phyloP scores from a whole-genome alignment of 2,888 invertebrate species.

The Poecilobothrus nobilitatus region DNA sequence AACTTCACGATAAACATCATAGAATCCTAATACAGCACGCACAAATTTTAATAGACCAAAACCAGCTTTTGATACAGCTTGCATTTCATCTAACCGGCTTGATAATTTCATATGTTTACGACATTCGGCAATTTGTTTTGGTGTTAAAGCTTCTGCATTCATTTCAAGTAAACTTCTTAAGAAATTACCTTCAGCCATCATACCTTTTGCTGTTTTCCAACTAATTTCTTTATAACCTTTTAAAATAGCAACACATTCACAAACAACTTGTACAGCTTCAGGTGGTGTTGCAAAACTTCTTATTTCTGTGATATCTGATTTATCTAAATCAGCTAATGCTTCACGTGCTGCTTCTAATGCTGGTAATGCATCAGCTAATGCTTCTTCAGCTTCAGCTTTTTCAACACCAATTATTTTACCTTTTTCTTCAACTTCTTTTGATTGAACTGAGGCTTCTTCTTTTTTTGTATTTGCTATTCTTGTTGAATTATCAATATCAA shows the following conservation, averaged over 20 bases:
- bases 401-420: constrained; percentile 70
- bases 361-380: constrained; percentile 72
- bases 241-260: constrained; percentile 82
- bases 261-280: constrained; percentile 79
- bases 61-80: constrained; percentile 74
- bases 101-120: constrained; percentile 63
- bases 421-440: constrained; percentile 73
- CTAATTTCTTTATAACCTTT: constrained; percentile 74
- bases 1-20: constrained; percentile 75
- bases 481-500: constrained; percentile 66
- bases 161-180: constrained; percentile 71
- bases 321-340: constrained; percentile 75
- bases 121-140: constrained; percentile 59
- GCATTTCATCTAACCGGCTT: constrained; percentile 74
- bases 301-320: constrained; percentile 86
- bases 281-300: constrained; percentile 87
- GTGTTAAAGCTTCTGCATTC: constrained; percentile 71
- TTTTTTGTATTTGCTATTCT: constrained; percentile 68
- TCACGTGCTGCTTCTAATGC: constrained; percentile 71
- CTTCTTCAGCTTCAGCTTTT: constrained; percentile 75
- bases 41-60: constrained; percentile 78
- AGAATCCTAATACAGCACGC: constrained; percentile 80
- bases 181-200: constrained; percentile 89
- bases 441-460: constrained; percentile 67
- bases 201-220: constrained; percentile 84